A percentile compares a stretch with the other conserved stretches of the same genome.
phyloP scores from a whole-genome alignment of 2,888 invertebrate genomes.

The Actias luna region DNA sequence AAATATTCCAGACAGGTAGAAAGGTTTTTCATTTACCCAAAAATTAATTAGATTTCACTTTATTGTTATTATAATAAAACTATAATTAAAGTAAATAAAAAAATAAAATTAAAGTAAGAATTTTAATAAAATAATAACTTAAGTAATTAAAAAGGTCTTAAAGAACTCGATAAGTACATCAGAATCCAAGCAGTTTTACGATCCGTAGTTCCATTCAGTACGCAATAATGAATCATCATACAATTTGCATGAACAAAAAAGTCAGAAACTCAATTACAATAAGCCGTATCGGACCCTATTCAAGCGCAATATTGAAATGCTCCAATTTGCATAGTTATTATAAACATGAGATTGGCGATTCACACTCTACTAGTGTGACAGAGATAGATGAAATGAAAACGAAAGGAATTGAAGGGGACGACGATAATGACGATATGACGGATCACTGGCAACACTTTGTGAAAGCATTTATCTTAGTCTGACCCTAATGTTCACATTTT shows the following conservation, averaged over 20 bases:
- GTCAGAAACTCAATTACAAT: conserved; percentile 62
- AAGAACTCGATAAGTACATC: background rate
- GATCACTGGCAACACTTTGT: conserved; percentile 9
- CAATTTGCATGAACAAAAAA: conserved; percentile 40
- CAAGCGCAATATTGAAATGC: conserved; percentile 69
- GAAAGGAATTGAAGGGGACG: conserved; percentile 33
- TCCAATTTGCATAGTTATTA: conserved; percentile 75
- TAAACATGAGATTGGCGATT: conserved; percentile 63
- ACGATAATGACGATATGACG: conserved; percentile 24
- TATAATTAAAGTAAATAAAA: background rate
- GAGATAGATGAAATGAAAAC: conserved; percentile 36
- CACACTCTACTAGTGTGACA: conserved; percentile 41
- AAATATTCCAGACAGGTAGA: too few species aligned
- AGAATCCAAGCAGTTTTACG: background rate
- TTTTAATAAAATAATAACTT: too few species aligned
- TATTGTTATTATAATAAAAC: too few species aligned
- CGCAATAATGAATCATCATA: conserved; percentile 30
- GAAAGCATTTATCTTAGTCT: conserved; percentile 11
- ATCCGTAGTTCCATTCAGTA: conserved; percentile 10
- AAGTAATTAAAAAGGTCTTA: background rate
- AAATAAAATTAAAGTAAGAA: background rate
- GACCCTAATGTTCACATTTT: background rate
- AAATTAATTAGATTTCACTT: too few species aligned
- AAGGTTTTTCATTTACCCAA: too few species aligned
- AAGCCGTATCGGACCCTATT: conserved; percentile 55